Evolutionary conservation across 2,113 vertebrate genomes (phyloP).

Genomic region (Ammodytes marinus): DNA sequence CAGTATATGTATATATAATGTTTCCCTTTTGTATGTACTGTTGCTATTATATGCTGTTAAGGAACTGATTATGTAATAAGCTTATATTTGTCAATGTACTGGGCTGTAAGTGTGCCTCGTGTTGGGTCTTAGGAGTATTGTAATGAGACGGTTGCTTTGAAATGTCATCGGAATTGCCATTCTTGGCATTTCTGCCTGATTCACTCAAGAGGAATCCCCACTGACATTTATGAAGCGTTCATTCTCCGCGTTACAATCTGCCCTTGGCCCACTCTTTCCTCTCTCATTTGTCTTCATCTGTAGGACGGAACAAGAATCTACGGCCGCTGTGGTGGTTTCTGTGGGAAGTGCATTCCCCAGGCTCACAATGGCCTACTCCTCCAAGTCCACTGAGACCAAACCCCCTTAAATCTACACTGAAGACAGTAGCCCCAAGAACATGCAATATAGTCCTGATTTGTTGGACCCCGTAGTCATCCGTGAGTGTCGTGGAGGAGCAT

Average conservation of each 20-base stretch:
- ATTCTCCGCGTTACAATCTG: conserved; percentile 44
- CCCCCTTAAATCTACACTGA: conserved; percentile 41
- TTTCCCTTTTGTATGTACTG: neutral
- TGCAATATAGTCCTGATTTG: conserved; percentile 37
- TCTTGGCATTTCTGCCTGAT: conserved; percentile 46
- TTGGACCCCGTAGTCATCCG: conserved; percentile 37
- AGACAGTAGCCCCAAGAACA: conserved; percentile 26
- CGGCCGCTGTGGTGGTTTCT: conserved; percentile 96
- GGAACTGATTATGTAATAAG: neutral
- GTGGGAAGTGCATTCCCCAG: conserved; percentile 95
- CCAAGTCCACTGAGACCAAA: conserved; percentile 86
- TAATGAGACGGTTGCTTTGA: conserved; percentile 14
- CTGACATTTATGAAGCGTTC: conserved; percentile 58
- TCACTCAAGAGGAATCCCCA: conserved; percentile 64
- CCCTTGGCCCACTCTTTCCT: conserved; percentile 60
- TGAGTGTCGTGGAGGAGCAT: conserved; percentile 28
- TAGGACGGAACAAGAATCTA: conserved; percentile 96
- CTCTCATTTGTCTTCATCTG: conserved; percentile 48
- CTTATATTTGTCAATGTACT: neutral
- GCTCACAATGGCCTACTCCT: conserved; percentile 88
- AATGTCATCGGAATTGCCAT: conserved; percentile 35
- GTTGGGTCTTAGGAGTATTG: conserved; percentile 3
- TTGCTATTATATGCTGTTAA: neutral
- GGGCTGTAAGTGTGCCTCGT: neutral
- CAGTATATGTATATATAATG: neutral